Percentiles rank a stretch among this genome's conserved stretches.
These are phyloP conservation scores for Acrocephalus arundinaceus DNA, from an alignment of 2,113 vertebrate genomes.

Conservation along the genomic window DNA sequence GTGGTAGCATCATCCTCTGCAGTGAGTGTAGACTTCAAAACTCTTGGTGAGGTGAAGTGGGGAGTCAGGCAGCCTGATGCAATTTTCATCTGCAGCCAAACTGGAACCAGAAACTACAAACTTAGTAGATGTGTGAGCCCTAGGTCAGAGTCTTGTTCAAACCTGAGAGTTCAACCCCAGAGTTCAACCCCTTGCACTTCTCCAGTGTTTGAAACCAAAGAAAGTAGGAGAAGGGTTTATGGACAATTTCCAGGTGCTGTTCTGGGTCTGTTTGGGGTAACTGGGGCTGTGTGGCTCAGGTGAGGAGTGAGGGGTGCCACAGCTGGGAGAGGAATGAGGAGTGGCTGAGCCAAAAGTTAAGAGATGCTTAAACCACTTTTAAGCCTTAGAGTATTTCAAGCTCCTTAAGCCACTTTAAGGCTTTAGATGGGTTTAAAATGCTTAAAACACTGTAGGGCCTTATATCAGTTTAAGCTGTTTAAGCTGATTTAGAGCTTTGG, in stretches of 20 bases:
- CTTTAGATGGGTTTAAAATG: constrained; percentile 62
- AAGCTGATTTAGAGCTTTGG: constrained; percentile 60
- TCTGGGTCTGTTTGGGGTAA: background rate
- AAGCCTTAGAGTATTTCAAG: constrained; percentile 24
- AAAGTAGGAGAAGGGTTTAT: background rate
- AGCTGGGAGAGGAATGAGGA: background rate
- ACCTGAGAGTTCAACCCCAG: background rate
- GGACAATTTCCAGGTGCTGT: background rate
- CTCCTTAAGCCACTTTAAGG: constrained; percentile 44
- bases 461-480: constrained; percentile 43
- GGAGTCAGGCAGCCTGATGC: background rate
- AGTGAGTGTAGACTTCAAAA: background rate
- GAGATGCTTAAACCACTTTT: constrained; percentile 22
- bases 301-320: background rate
- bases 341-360: background rate
- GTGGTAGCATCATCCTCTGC: background rate
- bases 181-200: background rate
- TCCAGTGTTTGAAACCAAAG: background rate
- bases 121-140: background rate
- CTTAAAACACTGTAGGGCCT: constrained; percentile 57
- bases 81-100: background rate
- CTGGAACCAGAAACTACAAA: background rate
- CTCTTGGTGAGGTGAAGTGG: background rate
- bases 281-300: background rate
- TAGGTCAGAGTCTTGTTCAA: background rate